Percentiles rank a stretch among this genome's conserved stretches.
Conservation (phyloP, 2,797 vertebrate genomes). For the Falco concolor region DNA sequence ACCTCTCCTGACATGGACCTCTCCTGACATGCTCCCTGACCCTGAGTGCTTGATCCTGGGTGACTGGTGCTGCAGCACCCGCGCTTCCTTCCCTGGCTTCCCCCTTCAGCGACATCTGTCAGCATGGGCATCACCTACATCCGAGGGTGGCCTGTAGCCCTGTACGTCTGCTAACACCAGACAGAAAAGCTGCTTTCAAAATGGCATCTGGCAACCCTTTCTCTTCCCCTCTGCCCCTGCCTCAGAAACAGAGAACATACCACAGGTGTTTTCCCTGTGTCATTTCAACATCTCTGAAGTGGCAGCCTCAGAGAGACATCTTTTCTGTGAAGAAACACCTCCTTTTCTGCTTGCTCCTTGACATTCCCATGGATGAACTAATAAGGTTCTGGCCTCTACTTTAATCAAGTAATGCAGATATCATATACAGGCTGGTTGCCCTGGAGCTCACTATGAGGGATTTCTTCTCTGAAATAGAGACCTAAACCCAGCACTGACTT, state of each 20-base stretch:
- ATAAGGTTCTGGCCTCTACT: neutral
- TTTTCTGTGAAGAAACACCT: neutral
- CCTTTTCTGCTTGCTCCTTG: neutral
- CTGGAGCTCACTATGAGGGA: neutral
- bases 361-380: neutral
- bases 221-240: neutral
- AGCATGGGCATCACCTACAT: neutral
- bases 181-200: neutral
- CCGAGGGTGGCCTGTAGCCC: neutral
- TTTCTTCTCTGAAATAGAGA: neutral
- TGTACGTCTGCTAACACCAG: neutral
- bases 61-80: neutral
- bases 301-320: neutral
- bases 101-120: neutral
- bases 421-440: fast-evolving
- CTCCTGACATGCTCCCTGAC: neutral
- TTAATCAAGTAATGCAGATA: neutral
- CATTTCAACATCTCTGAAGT: neutral
- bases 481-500: neutral
- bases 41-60: neutral
- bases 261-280: neutral
- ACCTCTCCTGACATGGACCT: neutral
- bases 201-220: neutral
- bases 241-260: neutral
- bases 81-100: neutral